Conservation (phyloP, 2,888 invertebrate genomes). For the Cataglyphis albicans region DNA sequence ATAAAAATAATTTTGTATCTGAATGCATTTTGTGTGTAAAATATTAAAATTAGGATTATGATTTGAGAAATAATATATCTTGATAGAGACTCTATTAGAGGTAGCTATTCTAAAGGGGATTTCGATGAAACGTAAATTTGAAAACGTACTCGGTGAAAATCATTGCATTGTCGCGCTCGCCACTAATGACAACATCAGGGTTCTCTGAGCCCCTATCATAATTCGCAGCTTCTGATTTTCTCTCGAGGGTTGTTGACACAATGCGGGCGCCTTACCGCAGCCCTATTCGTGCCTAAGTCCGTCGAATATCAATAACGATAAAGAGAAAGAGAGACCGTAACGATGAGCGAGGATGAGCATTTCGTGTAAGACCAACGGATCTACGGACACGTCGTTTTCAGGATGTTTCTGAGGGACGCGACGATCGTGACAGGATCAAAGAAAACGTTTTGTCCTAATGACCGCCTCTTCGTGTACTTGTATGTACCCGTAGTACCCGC, state of each 20-base stretch:
- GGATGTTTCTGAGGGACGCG: slow-evolving; percentile 67
- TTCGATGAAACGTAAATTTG: slow-evolving; percentile 64
- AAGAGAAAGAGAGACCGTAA: slow-evolving; percentile 65
- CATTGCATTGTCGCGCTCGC: slow-evolving; percentile 57
- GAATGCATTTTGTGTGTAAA: background rate
- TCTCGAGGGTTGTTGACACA: slow-evolving; percentile 82
- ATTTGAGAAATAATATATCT: slow-evolving; percentile 2
- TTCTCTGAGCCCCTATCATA: slow-evolving; percentile 83
- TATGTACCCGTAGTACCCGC: slow-evolving; percentile 51
- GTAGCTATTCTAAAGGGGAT: background rate
- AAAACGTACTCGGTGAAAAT: slow-evolving; percentile 71
- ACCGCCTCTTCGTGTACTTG: slow-evolving; percentile 72
- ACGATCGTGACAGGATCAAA: slow-evolving; percentile 84
- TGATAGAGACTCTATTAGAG: background rate
- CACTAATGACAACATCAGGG: slow-evolving; percentile 81
- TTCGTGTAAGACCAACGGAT: slow-evolving; percentile 48
- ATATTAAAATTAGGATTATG: background rate
- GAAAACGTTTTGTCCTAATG: slow-evolving; percentile 83
- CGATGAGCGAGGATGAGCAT: slow-evolving; percentile 48
- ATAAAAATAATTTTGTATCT: background rate
- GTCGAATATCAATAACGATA: slow-evolving; percentile 79
- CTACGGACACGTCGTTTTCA: slow-evolving; percentile 65
- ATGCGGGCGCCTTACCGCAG: slow-evolving; percentile 84
- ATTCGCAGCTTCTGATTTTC: slow-evolving; percentile 84
- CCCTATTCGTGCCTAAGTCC: slow-evolving; percentile 79